A percentile compares a stretch with the other conserved stretches of the same genome.
phyloP scores from a whole-genome alignment of 2,797 vertebrate species.

The Falco cherrug region DNA sequence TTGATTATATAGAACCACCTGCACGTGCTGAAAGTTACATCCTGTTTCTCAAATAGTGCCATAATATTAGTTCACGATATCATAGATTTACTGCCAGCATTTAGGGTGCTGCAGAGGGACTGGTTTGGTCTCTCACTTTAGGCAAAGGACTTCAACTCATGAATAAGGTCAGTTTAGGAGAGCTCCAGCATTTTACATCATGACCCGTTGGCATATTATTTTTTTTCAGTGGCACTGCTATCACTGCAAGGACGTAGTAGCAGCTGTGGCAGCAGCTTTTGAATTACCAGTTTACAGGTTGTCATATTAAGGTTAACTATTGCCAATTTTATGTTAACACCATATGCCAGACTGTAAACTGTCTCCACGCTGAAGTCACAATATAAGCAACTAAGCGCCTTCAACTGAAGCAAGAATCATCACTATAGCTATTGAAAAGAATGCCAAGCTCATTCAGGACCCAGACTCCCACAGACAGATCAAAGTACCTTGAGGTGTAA shows the following conservation, averaged over 20 bases:
- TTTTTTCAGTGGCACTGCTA: not conserved
- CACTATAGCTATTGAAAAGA: not conserved
- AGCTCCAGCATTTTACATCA: not conserved
- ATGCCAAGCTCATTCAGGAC: not conserved
- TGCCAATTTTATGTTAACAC: slow-evolving; percentile 50
- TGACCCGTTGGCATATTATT: not conserved
- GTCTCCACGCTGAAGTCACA: slow-evolving; percentile 33
- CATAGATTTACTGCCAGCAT: not conserved
- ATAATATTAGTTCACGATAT: not conserved
- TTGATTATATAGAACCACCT: not conserved
- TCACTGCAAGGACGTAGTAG: not conserved
- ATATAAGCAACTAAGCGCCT: not conserved
- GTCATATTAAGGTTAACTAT: slow-evolving; percentile 62
- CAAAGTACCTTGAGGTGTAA: not conserved
- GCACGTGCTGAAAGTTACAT: not conserved
- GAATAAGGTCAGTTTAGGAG: not conserved
- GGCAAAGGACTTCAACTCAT: not conserved
- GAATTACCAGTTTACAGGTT: slow-evolving; percentile 59
- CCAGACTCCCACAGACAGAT: not conserved
- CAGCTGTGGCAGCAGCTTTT: not conserved
- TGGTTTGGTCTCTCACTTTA: not conserved
- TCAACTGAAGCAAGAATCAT: not conserved
- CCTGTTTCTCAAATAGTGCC: not conserved
- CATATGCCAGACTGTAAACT: slow-evolving; percentile 60
- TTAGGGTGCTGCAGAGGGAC: not conserved